These are phyloP conservation scores for Isoperla grammatica DNA, from an alignment of 2,888 invertebrate genomes.

Conservation along the genomic window DNA sequence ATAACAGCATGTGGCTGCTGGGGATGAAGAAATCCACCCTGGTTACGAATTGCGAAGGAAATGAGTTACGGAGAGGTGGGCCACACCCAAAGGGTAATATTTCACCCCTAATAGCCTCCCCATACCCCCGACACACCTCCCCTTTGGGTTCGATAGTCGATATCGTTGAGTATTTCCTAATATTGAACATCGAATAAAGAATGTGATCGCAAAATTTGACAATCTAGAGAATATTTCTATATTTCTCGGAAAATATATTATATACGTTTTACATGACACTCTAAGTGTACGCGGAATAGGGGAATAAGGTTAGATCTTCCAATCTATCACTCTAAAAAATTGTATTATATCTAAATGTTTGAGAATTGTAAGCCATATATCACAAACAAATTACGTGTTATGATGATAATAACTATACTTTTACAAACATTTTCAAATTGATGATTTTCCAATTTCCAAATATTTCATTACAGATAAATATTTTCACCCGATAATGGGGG, in stretches of 20 bases:
- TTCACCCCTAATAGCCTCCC: slow-evolving; percentile 28
- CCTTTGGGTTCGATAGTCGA: slow-evolving; percentile 19
- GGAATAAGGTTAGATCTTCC: too few relatives aligned
- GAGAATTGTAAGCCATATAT: too few relatives aligned
- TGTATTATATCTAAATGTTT: too few relatives aligned
- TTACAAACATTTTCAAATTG: too few relatives aligned
- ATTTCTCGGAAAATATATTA: background rate
- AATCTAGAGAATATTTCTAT: too few relatives aligned
- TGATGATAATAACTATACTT: too few relatives aligned
- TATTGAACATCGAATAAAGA: slow-evolving; percentile 18
- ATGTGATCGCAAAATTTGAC: background rate
- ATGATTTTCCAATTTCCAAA: too few relatives aligned
- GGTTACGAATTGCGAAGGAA: slow-evolving; percentile 23
- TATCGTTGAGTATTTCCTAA: slow-evolving; percentile 21
- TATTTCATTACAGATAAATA: too few relatives aligned
- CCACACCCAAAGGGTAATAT: slow-evolving; percentile 27
- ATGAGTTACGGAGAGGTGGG: slow-evolving; percentile 25
- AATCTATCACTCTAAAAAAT: too few relatives aligned
- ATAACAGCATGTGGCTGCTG: slow-evolving; percentile 2
- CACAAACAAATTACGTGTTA: too few relatives aligned
- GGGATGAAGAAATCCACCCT: slow-evolving; percentile 20
- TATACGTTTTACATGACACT: background rate
- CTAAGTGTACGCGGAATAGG: too few relatives aligned
- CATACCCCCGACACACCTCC: slow-evolving; percentile 7
- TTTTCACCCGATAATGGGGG: too few relatives aligned